Conservation (phyloP, 2,888 invertebrate genomes). For the Ormyrus nitidulus region DNA sequence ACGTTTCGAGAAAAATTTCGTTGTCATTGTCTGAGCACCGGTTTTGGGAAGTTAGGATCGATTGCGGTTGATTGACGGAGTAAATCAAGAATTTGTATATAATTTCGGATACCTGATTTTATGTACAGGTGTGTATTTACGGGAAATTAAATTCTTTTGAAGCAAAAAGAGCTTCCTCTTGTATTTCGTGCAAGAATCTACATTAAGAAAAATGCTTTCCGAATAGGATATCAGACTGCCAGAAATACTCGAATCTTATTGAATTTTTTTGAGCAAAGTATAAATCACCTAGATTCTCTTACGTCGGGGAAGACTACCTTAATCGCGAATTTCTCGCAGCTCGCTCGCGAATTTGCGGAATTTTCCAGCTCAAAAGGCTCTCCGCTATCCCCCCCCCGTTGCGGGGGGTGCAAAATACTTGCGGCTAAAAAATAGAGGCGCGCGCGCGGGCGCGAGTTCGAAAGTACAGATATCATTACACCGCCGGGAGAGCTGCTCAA, state of each 20-base stretch:
- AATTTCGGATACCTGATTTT: too few species aligned
- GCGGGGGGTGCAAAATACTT: background rate
- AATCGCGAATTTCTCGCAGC: conserved; percentile 20
- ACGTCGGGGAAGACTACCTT: background rate
- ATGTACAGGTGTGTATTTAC: too few species aligned
- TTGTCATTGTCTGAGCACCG: too few species aligned
- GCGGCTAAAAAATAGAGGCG: background rate
- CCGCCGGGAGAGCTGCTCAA: conserved; percentile 51
- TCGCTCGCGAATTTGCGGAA: conserved; percentile 8
- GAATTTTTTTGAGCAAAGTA: background rate
- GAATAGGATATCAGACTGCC: background rate
- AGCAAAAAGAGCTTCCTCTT: too few species aligned
- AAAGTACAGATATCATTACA: conserved; percentile 40
- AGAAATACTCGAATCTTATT: background rate
- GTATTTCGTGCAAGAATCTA: too few species aligned
- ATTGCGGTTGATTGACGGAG: too few species aligned
- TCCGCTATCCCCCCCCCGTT: background rate
- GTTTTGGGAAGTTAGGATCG: too few species aligned
- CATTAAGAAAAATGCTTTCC: background rate
- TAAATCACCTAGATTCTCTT: background rate
- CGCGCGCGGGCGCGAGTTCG: background rate
- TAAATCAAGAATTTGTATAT: too few species aligned
- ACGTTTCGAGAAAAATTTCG: too few species aligned
- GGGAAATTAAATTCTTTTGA: too few species aligned
- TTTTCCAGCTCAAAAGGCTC: background rate